Evolutionary conservation across 2,888 invertebrate genomes (phyloP).

Genomic region (Orthosia gothica): DNA sequence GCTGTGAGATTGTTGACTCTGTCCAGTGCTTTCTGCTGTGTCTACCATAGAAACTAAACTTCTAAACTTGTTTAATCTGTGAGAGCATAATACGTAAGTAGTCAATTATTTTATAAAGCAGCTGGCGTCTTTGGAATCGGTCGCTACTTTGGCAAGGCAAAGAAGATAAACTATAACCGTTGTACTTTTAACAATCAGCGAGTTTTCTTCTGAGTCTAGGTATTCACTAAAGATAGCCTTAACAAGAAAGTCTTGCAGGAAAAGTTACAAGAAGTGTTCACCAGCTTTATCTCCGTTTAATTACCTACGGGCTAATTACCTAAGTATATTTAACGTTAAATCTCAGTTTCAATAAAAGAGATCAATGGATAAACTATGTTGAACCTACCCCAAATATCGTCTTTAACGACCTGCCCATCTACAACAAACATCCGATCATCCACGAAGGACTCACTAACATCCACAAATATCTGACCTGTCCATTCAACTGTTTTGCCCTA

Average conservation of each 20-base stretch:
- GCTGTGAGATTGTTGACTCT: not conserved
- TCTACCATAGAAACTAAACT: not conserved
- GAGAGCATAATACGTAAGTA: too few species aligned
- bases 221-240: too few species aligned
- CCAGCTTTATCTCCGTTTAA: not conserved
- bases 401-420: constrained; percentile 9
- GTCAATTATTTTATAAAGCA: too few species aligned
- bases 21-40: not conserved
- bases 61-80: not conserved
- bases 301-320: not conserved
- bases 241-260: too few species aligned
- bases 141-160: not conserved
- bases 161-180: not conserved
- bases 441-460: constrained; percentile 22
- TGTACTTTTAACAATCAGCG: not conserved
- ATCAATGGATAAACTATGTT: not conserved
- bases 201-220: too few species aligned
- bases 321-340: too few species aligned
- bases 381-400: constrained; percentile 10
- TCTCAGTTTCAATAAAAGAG: not conserved
- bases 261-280: not conserved
- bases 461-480: constrained; percentile 52
- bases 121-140: not conserved
- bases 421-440: constrained; percentile 25
- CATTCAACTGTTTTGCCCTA: constrained; percentile 48